Conservation (phyloP, 2,113 vertebrate genomes). For the Amblyornis subalaris region DNA sequence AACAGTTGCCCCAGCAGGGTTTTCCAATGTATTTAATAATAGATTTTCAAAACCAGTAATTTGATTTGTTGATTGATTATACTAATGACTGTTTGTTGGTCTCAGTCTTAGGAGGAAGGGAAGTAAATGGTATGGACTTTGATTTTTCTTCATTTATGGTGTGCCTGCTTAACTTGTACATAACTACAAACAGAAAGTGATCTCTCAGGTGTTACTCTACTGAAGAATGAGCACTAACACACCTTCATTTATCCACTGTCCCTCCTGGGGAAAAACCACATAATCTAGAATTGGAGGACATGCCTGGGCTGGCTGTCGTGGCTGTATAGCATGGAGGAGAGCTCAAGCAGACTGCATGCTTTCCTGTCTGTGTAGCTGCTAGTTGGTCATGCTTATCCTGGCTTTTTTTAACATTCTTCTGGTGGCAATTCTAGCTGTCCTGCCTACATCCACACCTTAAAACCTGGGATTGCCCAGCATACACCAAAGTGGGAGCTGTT, state of each 20-base stretch:
- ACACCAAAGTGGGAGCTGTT: background rate
- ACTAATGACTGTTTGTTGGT: background rate
- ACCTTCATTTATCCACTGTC: background rate
- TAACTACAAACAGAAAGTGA: background rate
- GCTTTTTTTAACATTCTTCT: background rate
- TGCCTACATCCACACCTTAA: background rate
- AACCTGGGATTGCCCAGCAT: background rate
- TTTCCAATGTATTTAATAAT: background rate
- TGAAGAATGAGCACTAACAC: background rate
- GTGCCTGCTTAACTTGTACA: background rate
- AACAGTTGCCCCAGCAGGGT: background rate
- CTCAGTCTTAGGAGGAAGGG: background rate
- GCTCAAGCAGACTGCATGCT: background rate
- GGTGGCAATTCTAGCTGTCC: background rate
- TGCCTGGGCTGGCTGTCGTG: background rate
- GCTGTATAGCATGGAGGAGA: background rate
- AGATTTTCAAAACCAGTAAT: background rate
- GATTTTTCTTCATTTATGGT: background rate
- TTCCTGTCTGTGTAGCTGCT: background rate
- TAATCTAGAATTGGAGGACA: background rate
- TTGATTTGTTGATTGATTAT: background rate
- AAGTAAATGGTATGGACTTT: background rate
- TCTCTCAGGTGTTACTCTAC: background rate
- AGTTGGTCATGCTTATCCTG: background rate
- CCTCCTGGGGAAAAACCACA: background rate